Evolutionary conservation across 2,888 invertebrate species (phyloP), one percentile per base, ranked within the genome.

Genomic region (Lissonota sp.): DNA sequence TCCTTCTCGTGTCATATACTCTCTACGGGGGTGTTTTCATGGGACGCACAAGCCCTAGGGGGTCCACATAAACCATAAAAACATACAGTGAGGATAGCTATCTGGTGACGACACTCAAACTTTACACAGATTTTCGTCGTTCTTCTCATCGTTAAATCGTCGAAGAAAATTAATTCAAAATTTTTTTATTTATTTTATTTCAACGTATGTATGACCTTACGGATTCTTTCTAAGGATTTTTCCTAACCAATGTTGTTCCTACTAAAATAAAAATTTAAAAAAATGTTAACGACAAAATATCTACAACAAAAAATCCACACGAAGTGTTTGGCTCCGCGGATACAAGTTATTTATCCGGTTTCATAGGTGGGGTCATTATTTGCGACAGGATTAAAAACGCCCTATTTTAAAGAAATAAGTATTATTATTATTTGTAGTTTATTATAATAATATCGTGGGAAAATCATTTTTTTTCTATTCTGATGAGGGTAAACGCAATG

Each of bases 41-140:
- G 63, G 62, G 79, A 79, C 51, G 71, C 60, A 60, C 49, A 57
- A 71, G 44, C 71, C 37, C 40, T 51, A 60, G 58, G 60, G 64
- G n/a, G 72, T 80, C 60, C 71, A 75, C 26, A 8, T 16, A 70
- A 69, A 70, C 26, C 67, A 53, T 73, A 64, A 44, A 63, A 46
- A 77, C 40, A 46, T 57, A 39, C 49, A 42, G 72, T 55, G 60
- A 66, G 66, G 60, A 60, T 37, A 69, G 14, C 71, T 63, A 46
- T 57, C 75, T 39, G 71, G 75, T 71, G 80, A 71, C 71, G 80
- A 71, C 71, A 55, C 76, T 70, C 53, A 76, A 70, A 75, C 74
- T 58, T 75, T 57, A 69, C 46, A 51, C 55, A 60, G 66, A 37
- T 55, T 51, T 10, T 46, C 67, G 44, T 6, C 42, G 14, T 49